Percentiles rank a stretch among this genome's conserved stretches.
phyloP scores from a whole-genome alignment of 1,140 invertebrate genomes.

The Temnothorax curvispinosus region DNA sequence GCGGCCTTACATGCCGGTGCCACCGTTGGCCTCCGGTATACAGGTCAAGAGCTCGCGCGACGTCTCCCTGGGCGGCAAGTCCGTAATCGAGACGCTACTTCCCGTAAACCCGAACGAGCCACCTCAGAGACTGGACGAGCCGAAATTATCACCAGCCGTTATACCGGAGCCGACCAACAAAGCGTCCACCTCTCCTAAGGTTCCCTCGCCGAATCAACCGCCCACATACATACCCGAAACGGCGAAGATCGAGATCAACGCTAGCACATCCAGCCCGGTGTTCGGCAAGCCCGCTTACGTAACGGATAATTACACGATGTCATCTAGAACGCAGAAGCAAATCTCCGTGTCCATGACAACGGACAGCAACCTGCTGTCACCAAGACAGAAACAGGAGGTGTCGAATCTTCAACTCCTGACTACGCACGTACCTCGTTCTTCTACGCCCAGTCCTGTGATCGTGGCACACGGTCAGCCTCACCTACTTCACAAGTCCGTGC shows the following conservation, averaged over 20 bases:
- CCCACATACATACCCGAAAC: constrained; percentile 84
- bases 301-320: constrained; percentile 70
- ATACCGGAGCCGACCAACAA: constrained; percentile 82
- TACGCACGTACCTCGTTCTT: constrained; percentile 80
- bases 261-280: constrained; percentile 78
- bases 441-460: constrained; percentile 86
- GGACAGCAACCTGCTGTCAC: constrained; percentile 76
- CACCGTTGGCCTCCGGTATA: constrained; percentile 74
- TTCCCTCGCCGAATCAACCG: constrained; percentile 84
- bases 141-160: constrained; percentile 81
- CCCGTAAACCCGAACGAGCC: constrained; percentile 79
- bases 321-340: constrained; percentile 76
- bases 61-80: constrained; percentile 72
- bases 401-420: constrained; percentile 79
- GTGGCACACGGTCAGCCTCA: constrained; percentile 82
- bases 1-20: constrained; percentile 82
- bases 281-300: constrained; percentile 75
- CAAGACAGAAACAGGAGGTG: constrained; percentile 80
- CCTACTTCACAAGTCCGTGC: constrained; percentile 78
- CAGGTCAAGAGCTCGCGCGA: constrained; percentile 79
- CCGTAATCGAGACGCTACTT: constrained; percentile 83
- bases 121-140: constrained; percentile 78
- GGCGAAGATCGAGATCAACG: constrained; percentile 82
- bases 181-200: constrained; percentile 83
- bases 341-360: constrained; percentile 55